Evolutionary conservation across 2,797 vertebrate species (phyloP).

Genomic region (Anguilla anguilla): DNA sequence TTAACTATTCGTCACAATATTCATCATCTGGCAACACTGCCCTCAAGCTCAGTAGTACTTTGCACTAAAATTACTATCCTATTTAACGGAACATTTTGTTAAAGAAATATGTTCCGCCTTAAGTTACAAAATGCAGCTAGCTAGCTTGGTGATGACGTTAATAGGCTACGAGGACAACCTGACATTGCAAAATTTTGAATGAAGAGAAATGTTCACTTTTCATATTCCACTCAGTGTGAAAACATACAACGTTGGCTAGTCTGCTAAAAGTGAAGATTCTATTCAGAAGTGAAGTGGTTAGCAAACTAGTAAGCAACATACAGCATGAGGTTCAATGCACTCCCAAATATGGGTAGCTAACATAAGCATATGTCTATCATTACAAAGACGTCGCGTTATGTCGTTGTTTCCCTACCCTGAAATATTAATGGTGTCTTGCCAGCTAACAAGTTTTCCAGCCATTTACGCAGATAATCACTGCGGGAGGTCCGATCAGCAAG

Average conservation of each 20-base stretch:
- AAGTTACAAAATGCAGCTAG: not conserved
- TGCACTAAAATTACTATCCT: not conserved
- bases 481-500: not conserved
- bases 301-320: not conserved
- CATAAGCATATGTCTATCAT: not conserved
- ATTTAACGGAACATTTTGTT: not conserved
- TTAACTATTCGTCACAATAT: not conserved
- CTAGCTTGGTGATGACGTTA: not conserved
- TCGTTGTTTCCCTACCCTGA: not conserved
- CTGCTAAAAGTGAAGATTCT: not conserved
- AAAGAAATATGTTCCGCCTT: not conserved
- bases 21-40: not conserved
- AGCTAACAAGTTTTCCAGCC: not conserved
- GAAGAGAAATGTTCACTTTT: not conserved
- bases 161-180: not conserved
- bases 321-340: not conserved
- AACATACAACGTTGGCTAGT: not conserved
- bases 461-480: not conserved
- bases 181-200: conserved; percentile 16
- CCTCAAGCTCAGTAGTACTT: not conserved
- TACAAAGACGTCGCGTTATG: not conserved
- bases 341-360: not conserved
- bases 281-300: not conserved
- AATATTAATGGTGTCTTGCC: not conserved
- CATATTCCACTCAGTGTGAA: not conserved